A percentile compares a stretch with the other conserved stretches of the same genome.
Evolutionary conservation across 2,113 vertebrate genomes (phyloP).

Genomic region (Chrysemys picta): DNA sequence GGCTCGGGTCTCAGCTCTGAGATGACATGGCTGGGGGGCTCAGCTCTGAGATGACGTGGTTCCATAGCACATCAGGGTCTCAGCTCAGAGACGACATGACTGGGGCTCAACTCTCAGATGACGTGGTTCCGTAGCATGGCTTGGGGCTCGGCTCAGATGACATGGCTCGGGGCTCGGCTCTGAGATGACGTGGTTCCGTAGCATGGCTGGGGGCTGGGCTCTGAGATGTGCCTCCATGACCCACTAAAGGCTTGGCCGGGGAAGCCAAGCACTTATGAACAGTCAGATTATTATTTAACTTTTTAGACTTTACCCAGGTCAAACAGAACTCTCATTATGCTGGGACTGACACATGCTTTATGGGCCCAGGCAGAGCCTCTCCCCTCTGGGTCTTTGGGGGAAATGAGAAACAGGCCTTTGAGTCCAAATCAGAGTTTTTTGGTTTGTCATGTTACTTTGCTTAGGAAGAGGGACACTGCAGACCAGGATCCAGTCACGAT

Average conservation of each 20-base stretch:
- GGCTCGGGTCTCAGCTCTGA: no score
- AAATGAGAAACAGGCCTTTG: background rate
- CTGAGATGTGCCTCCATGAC: background rate
- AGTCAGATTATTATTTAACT: background rate
- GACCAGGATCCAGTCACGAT: background rate
- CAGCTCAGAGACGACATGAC: no score
- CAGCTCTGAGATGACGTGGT: no score
- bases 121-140: no score
- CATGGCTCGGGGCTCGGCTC: no score
- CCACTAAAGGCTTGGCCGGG: background rate
- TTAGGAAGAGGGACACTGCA: background rate
- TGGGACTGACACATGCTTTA: background rate
- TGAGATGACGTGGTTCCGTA: no score
- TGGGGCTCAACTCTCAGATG: no score
- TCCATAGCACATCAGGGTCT: no score
- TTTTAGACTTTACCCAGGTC: background rate
- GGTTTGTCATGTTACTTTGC: background rate
- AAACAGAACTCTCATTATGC: background rate
- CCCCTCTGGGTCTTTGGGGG: background rate
- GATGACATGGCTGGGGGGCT: no score
- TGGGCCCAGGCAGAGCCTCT: background rate
- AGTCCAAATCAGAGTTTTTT: background rate
- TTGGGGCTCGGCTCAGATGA: no score
- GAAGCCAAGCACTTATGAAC: background rate
- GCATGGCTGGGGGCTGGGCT: background rate